Conservation (phyloP, 2,113 vertebrate genomes). For the Trematomus loennbergii region DNA sequence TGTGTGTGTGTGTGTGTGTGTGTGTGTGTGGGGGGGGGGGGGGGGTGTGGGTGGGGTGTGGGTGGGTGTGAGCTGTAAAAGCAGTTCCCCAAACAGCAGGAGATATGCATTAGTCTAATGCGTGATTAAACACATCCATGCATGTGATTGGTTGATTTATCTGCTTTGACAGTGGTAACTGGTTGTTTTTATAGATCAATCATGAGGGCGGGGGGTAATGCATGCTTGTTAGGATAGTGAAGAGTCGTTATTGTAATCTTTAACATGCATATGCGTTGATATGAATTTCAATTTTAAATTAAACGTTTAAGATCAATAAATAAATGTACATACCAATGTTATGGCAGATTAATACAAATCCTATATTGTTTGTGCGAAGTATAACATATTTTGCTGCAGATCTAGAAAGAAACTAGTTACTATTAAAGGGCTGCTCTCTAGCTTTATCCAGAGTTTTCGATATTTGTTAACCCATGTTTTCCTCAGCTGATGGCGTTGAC, state of each 20-base stretch:
- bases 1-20: constrained; percentile 33
- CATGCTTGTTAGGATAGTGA: constrained; percentile 27
- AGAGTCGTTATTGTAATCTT: constrained; percentile 46
- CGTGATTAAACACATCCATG: constrained; percentile 77
- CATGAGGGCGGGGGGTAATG: constrained; percentile 21
- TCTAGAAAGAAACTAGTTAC: background rate
- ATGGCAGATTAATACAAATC: no score
- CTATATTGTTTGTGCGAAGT: background rate
- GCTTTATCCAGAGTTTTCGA: background rate
- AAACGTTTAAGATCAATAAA: background rate
- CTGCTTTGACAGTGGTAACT: constrained; percentile 57
- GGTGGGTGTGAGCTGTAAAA: constrained; percentile 57
- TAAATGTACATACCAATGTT: background rate
- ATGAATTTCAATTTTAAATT: background rate
- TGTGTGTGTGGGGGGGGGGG: constrained; percentile 38
- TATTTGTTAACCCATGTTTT: no score
- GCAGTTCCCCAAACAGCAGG: constrained; percentile 67
- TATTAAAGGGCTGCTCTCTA: background rate
- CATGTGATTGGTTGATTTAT: constrained; percentile 78
- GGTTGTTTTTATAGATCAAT: constrained; percentile 64
- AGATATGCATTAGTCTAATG: constrained; percentile 71
- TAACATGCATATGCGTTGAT: background rate
- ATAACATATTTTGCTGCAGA: no score
- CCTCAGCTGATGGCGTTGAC: no score
- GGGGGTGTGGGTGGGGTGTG: constrained; percentile 55